Base-by-base conservation (phyloP, 2,797 vertebrate genomes). In the Sebastiscus tertius region DNA sequence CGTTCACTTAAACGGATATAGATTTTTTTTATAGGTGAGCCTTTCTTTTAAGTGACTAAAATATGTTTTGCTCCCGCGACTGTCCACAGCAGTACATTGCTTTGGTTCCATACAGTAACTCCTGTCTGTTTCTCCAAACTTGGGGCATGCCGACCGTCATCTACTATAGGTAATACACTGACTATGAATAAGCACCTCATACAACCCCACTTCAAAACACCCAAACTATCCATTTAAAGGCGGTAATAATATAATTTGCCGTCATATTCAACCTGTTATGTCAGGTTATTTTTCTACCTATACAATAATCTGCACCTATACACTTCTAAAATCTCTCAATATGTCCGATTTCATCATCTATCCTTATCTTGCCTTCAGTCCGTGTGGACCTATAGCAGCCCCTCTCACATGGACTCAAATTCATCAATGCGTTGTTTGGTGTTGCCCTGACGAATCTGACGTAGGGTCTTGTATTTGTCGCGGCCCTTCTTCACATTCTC, bases 401-500 rank as follows among this genome's bases (percentile, higher is more conserved):
- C 14, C 68, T 69, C 93, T 98, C 96, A 99, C 98, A 99, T 98
- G 89, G 98, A 98, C 90, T 99, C 98, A 80, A 99, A 99, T 84
- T 99, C 98, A 49, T 99, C 98, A 1, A 99, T 98, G 72, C 98
- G 98, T 83, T 99, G 98, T 91, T 99, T 99, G 90, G 98, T 99
- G 93, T 99, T 99, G 82, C 98, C 98, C 94, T 97, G 98, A 14
- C 98, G 97, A 59, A 99, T 99, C 94, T 99, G 97, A 49, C 98
- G 97, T 8, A 99, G 96, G 82, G 98, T 99, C 95, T 99, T 99
- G 94, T 99, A 99, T 94, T 99, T 99, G 95, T 99, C 98, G n/a
- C 98, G 96, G 76, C 98, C 98, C 0, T 96, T 96, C 75, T 96
- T 96, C 95, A 99, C 97, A 81, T 99, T 99, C 85, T 99, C 97